Percentiles rank a stretch among this genome's conserved stretches.
Evolutionary conservation across 2,113 vertebrate species (phyloP).

Genomic region (Megaceryle maxima): DNA sequence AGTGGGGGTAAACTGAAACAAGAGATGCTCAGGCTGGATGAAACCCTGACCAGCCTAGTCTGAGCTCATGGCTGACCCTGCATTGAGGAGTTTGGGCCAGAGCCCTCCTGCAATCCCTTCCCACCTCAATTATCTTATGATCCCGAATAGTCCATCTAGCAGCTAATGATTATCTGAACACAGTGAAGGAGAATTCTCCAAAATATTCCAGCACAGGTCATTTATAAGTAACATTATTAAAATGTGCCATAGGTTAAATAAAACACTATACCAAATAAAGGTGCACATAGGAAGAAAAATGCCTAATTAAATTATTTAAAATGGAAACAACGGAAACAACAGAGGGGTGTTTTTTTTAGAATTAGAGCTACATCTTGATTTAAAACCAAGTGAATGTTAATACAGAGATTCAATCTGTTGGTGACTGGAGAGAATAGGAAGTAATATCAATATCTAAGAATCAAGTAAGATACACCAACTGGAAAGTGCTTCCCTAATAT

Average conservation of each 20-base stretch:
- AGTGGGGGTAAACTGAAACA: neutral
- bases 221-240: neutral
- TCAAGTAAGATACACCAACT: neutral
- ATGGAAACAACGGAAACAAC: neutral
- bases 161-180: neutral
- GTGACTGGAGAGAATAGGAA: neutral
- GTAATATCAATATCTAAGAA: neutral
- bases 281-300: neutral
- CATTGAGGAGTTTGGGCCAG: neutral
- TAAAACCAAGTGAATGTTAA: neutral
- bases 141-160: neutral
- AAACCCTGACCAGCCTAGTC: neutral
- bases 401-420: neutral
- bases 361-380: neutral
- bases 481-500: neutral
- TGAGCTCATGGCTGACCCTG: neutral
- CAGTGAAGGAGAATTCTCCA: neutral
- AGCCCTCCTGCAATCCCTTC: neutral
- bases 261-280: neutral
- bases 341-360: neutral
- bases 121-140: neutral
- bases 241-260: neutral
- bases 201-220: neutral
- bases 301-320: neutral
- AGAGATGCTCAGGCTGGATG: neutral